Base-by-base conservation (phyloP, 2,888 invertebrate species). In the Rhagonycha fulva region DNA sequence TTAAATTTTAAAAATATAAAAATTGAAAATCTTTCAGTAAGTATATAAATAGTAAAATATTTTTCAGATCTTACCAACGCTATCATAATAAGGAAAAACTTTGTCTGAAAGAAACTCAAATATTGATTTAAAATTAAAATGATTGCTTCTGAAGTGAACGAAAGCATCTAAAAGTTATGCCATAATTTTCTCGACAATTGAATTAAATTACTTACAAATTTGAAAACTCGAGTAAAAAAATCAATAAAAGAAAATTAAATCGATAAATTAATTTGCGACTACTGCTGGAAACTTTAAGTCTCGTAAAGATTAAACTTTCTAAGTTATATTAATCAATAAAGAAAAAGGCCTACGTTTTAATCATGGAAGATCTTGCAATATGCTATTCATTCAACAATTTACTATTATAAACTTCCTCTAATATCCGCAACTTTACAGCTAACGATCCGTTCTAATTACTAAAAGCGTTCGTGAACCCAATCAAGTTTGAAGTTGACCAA, bases 391-490 rank as follows among this genome's bases (percentile, higher is more conserved):
- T 47, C 62, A 72, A 68, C 72, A 19, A 72, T 72, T 68, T 26
- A 32, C 68, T 68, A 72, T 72, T 72, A 69, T 60, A 32, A 69
- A 23, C 66, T 47, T 66, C 71, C 71, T 72, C 62, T 76, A 72
- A 76, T 69, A 75, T 67, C 69, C 72, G 63, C 70, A 76, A 72
- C 72, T 76, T 76, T 63, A 72, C 72, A 76, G 69, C 63, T 72
- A 76, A 72, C 72, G 72, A 76, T 76, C 75, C 69, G 63, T 76
- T 76, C 72, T 76, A 67, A 76, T 72, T 76, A 76, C 68, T 72
- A 71, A 72, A 72, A 47, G 75, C 75, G 68, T 72, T 62, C 72
- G 71, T 76, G 61, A 76, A 76, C 72, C 75, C 75, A 71, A 76
- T 76, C 75, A 76, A 72, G 62, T 72, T 68, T 66, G 68, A 69